Evolutionary conservation across 2,113 vertebrate species (phyloP), one percentile per base, ranked within the genome.

Genomic region (Anhinga anhinga): DNA sequence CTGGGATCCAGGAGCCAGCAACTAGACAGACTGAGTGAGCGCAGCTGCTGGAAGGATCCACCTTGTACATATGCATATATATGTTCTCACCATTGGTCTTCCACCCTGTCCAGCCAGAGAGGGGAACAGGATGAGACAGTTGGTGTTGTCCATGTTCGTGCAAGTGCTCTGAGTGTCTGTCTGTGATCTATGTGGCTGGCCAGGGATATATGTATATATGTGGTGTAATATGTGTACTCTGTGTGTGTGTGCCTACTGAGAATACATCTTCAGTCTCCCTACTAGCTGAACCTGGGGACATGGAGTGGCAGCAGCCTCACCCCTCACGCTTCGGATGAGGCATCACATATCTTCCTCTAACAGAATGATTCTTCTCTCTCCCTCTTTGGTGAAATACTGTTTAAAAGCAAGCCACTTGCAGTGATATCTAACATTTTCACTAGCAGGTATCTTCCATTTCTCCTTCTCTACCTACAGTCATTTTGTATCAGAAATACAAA

Each of bases 81-180:
- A 71, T 18, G 8, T 44, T 72, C 42, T 82, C 22, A 47, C 15
- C 14, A 18, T 26, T 56, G 36, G 34, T 47, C 2, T 38, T 71
- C 20, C 17, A 27, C 26, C 4, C 4, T 19, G 9, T 34, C 42
- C 32, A 62, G 25, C 29, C 9, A 47, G 25, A 72, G 20, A 55
- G 3, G 8, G 16, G n/a, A 59, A 4, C 15, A 70, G 16, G 65
- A 45, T 59, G 4, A 55, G 59, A 34, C 4, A 0, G 0, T 8
- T 36, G 36, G 14, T 66, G 14, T 8, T 79, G 30, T 40, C 27
- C 32, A 8, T 21, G 20, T 15, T 66, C 1, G 2, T 47, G 16
- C 1, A 1, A 82, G 18, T 20, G 47, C 21, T 42, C 52, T 40
- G 22, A 15, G 13, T 50, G 69, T 47, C 49, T 32, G 12, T 32